Evolutionary conservation across 2,888 invertebrate species (phyloP), one percentile per base, ranked within the genome.

Genomic region (Drepana falcataria): DNA sequence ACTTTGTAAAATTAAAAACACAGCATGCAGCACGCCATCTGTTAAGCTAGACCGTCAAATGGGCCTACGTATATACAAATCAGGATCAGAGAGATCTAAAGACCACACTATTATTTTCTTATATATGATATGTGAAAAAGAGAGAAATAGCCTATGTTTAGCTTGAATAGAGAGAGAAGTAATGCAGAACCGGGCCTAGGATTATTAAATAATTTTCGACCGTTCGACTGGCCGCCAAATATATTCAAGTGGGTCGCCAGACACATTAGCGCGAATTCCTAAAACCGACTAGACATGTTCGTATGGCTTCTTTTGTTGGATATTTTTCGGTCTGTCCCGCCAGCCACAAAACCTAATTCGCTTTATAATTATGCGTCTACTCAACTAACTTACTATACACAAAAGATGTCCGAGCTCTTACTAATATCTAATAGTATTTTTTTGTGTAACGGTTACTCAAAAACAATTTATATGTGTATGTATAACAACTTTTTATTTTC

Each of bases 241-340:
- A 67, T 77, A 77, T 76, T 75, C 66, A 86, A 82, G 76, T 85
- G 77, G 86, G 84, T 77, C 85, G 77, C 83, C 82, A 87, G 86
- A 87, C 87, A 71, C 87, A 87, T 87, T 87, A 87, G 79, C 75
- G 76, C 66, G 75, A 75, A 82, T 81, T 79, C 83, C 77, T 69
- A 83, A 83, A 84, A 82, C 77, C 73, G 75, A 79, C 78, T 81
- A 72, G 73, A 77, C 76, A 70, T 70, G 73, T 77, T 73, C 75
- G 71, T 79, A 77, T 74, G 74, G 69, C 73, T 77, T 77, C 76
- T 78, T 83, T 83, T 82, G 82, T 83, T 75, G 71, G 68, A 75
- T 68, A 65, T 71, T 78, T 77, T 74, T 75, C 66, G 72, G 73
- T 63, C 68, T 66, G 71, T 67, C 66, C 40, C 67, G 64, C 71